phyloP scores from a whole-genome alignment of 2,888 invertebrate genomes.

The Chaetogeoica ovagalla region DNA sequence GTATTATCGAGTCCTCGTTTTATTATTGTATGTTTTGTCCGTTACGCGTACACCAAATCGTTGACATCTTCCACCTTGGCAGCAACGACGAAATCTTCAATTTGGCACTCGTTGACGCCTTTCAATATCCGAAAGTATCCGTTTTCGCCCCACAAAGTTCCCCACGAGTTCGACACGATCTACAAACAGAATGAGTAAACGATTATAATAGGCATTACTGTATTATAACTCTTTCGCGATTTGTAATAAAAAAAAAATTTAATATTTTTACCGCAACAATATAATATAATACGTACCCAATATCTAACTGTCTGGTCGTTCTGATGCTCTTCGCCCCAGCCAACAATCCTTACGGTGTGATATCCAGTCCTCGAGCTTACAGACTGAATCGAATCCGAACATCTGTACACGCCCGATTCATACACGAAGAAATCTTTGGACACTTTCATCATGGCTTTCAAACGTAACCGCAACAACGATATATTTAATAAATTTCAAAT shows the following conservation, averaged over 20 bases:
- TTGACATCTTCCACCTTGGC: conserved; percentile 63
- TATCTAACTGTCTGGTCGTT: conserved; percentile 49
- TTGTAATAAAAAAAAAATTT: no score
- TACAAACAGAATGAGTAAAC: conserved; percentile 59
- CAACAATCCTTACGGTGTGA: conserved; percentile 88
- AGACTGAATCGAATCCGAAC: conserved; percentile 61
- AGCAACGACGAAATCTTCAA: conserved; percentile 86
- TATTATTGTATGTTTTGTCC: no score
- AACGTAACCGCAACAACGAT: no score
- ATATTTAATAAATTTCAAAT: no score
- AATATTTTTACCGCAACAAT: no score
- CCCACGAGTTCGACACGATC: conserved; percentile 95
- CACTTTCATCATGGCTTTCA: conserved; percentile 81
- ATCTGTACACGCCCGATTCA: conserved; percentile 79
- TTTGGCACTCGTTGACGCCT: conserved; percentile 84
- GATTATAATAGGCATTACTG: no score
- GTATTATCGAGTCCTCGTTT: no score
- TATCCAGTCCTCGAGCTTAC: conserved; percentile 63
- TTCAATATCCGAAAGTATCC: conserved; percentile 86
- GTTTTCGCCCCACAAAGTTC: conserved; percentile 84
- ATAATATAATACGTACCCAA: conserved; percentile 53
- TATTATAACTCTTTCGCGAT: no score
- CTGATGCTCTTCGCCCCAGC: conserved; percentile 80
- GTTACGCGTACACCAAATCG: neutral
- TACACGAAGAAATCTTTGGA: conserved; percentile 93